Percentiles rank a stretch among this genome's conserved stretches.
Evolutionary conservation across 2,888 invertebrate species (phyloP).

Genomic region (Cactoblastis cactorum): DNA sequence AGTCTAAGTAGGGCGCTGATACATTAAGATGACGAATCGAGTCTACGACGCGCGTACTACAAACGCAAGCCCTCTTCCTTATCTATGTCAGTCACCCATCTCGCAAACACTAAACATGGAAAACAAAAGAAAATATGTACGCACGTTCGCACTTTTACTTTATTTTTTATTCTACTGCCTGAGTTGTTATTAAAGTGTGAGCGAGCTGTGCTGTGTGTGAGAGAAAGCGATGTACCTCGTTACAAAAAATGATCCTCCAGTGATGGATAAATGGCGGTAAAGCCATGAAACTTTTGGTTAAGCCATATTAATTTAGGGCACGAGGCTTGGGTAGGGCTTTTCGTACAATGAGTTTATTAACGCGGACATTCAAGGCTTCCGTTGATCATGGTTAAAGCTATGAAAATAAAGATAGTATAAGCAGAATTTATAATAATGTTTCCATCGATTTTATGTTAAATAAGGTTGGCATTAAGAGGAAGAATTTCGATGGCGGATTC

Average conservation of each 20-base stretch:
- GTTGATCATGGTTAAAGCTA: not conserved
- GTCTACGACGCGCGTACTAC: not conserved
- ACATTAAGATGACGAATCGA: not conserved
- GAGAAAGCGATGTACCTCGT: slow-evolving; percentile 6
- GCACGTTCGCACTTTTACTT: slow-evolving; percentile 12
- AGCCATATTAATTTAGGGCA: slow-evolving; percentile 5
- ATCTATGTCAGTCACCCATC: slow-evolving; percentile 5
- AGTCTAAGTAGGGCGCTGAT: not conserved
- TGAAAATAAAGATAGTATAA: not conserved
- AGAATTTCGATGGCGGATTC: not conserved
- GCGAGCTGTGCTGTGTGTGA: slow-evolving; percentile 1
- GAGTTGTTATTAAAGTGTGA: slow-evolving; percentile 10
- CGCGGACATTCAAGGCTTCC: not conserved
- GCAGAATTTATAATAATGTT: not conserved
- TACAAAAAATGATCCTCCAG: slow-evolving; percentile 10
- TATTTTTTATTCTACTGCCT: slow-evolving; percentile 6
- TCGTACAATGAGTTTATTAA: not conserved
- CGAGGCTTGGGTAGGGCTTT: not conserved
- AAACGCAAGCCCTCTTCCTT: not conserved
- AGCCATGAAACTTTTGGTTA: slow-evolving; percentile 7
- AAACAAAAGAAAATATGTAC: slow-evolving; percentile 7
- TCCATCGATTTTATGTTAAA: no score
- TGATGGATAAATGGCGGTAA: slow-evolving; percentile 8
- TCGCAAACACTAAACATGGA: slow-evolving; percentile 1
- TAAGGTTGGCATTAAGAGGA: no score